A percentile compares a stretch with the other conserved stretches of the same genome.
Conservation (phyloP, 1,140 invertebrate species). For the Drosophila nikananu region DNA sequence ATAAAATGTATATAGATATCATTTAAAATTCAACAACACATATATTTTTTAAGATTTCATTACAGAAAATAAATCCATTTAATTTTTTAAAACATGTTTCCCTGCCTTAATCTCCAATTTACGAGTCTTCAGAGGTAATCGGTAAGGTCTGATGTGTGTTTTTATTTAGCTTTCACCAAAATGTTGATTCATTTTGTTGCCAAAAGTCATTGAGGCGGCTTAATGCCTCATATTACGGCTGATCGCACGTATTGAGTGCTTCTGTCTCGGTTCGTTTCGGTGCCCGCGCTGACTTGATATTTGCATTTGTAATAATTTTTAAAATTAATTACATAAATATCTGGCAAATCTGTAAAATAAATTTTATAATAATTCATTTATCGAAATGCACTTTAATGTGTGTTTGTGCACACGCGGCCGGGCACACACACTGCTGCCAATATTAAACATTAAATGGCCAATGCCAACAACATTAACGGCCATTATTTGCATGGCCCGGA, state of each 20-base stretch:
- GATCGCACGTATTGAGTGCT: slow-evolving; percentile 62
- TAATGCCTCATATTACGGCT: slow-evolving; percentile 64
- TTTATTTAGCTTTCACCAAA: slow-evolving; percentile 49
- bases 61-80: not conserved
- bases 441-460: slow-evolving; percentile 83
- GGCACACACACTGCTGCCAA: slow-evolving; percentile 40
- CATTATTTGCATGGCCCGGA: slow-evolving; percentile 65
- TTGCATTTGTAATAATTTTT: slow-evolving; percentile 84
- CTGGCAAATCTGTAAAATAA: slow-evolving; percentile 79
- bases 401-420: slow-evolving; percentile 32
- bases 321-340: slow-evolving; percentile 85
- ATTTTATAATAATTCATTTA: slow-evolving; percentile 85
- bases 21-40: not conserved
- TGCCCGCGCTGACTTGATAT: slow-evolving; percentile 44
- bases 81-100: slow-evolving; percentile 1
- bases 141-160: slow-evolving; percentile 1
- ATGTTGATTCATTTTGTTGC: slow-evolving; percentile 76
- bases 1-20: not conserved
- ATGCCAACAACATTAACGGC: slow-evolving; percentile 79
- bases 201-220: slow-evolving; percentile 72
- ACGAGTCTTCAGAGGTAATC: slow-evolving; percentile 12
- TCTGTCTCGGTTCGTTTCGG: slow-evolving; percentile 22
- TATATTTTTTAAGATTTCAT: not conserved
- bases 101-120: slow-evolving; percentile 23
- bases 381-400: slow-evolving; percentile 74